These are phyloP conservation scores for Epinephelus awoara DNA, from an alignment of 2,797 vertebrate species.

Conservation along the genomic window DNA sequence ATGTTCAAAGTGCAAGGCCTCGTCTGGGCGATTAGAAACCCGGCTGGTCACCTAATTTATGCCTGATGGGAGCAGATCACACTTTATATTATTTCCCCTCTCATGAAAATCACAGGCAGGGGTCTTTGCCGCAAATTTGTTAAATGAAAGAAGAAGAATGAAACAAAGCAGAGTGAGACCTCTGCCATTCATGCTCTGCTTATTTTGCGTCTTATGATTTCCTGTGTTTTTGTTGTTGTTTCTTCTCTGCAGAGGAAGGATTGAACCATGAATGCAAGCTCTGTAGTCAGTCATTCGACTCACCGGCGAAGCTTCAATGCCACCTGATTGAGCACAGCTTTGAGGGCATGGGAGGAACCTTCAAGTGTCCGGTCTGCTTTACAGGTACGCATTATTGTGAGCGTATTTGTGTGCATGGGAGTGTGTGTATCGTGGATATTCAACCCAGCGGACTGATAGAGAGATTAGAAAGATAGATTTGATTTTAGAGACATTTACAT, in stretches of 20 bases:
- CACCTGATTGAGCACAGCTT: conserved; percentile 99
- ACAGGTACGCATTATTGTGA: conserved; percentile 87
- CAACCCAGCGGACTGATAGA: background rate
- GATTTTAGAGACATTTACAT: conserved; percentile 23
- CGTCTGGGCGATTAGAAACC: conserved; percentile 70
- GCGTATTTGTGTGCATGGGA: conserved; percentile 10
- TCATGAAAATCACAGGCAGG: conserved; percentile 72
- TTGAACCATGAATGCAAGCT: conserved; percentile 99
- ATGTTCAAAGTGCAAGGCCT: conserved; percentile 64
- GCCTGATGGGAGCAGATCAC: conserved; percentile 77
- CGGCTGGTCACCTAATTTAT: conserved; percentile 72
- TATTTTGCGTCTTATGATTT: conserved; percentile 67
- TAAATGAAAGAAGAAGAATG: conserved; percentile 22
- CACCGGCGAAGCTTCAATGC: conserved; percentile 98
- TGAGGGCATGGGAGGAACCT: conserved; percentile 99
- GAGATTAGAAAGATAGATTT: background rate
- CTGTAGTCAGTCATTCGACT: conserved; percentile 98
- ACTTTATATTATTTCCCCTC: conserved; percentile 69
- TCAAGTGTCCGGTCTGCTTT: conserved; percentile 99
- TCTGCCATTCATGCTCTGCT: conserved; percentile 60
- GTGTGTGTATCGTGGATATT: background rate
- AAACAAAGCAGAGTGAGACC: conserved; percentile 47
- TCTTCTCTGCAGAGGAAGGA: conserved; percentile 92
- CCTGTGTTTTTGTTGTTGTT: conserved; percentile 65
- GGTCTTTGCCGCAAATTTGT: conserved; percentile 59